Evolutionary conservation across 2,797 vertebrate genomes (phyloP).

Genomic region (Melanotaenia trifasciata): DNA sequence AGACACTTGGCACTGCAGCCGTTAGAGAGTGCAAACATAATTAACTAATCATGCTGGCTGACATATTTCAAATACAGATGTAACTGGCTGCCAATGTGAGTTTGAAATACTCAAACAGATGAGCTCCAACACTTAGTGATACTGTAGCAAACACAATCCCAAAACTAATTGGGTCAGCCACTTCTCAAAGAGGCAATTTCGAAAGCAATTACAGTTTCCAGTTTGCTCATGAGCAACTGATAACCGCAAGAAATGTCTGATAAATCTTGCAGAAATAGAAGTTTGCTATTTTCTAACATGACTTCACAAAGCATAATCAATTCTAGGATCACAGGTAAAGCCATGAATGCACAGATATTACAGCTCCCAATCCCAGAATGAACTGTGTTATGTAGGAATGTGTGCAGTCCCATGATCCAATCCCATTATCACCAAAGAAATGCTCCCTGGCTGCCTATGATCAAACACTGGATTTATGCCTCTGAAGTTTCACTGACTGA

Average conservation of each 20-base stretch:
- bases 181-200: constrained; percentile 75
- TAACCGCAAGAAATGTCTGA: constrained; percentile 56
- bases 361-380: constrained; percentile 32
- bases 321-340: constrained; percentile 54
- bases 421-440: constrained; percentile 61
- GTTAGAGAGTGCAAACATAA: constrained; percentile 70
- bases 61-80: constrained; percentile 76
- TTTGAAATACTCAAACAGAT: constrained; percentile 77
- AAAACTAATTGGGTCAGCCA: constrained; percentile 78
- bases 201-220: constrained; percentile 75
- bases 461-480: constrained; percentile 60
- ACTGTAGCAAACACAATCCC: constrained; percentile 74
- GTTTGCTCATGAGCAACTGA: constrained; percentile 62
- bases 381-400: constrained; percentile 29
- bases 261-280: constrained; percentile 51
- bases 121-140: constrained; percentile 63
- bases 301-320: constrained; percentile 50
- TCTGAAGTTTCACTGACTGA: constrained; percentile 61
- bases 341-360: constrained; percentile 34
- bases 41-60: constrained; percentile 75
- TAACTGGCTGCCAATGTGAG: constrained; percentile 75
- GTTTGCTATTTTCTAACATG: constrained; percentile 48
- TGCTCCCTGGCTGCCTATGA: constrained; percentile 44
- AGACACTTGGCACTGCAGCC: constrained; percentile 49
- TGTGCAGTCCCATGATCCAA: constrained; percentile 57